Evolutionary conservation across 92 coral and sea anemone genomes (phyloP), one percentile per base, ranked within the genome.

Genomic region (Zoanthus sansibaricus): DNA sequence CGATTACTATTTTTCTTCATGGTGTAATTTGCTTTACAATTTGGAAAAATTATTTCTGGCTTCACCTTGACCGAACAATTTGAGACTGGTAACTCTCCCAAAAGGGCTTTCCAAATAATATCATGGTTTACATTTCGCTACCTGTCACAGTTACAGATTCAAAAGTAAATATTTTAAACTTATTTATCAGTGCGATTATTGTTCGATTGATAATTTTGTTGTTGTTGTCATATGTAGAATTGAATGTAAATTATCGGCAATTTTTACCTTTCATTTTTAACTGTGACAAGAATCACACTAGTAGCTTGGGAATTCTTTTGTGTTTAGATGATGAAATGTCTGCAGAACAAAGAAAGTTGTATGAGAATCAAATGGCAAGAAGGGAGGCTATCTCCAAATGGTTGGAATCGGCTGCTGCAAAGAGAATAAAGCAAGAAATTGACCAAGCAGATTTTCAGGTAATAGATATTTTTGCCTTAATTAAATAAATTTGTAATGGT

Each of bases 391-490:
- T 97, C 44, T 97, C 98, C 4, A 77, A 90, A 15, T 97, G 99
- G 99, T 76, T 97, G 32, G 90, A 94, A 51, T 87, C 86, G 54
- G 96, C 98, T 20, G 93, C 98, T 8, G 82, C 77, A 72, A 88
- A 83, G 44, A 91, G 83, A 62, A 94, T 97, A 18, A 87, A 90
- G 42, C 90, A 84, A 73, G 99, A 97, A 79, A 93, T 95, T 5
- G 98, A 97, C 58, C 66, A 83, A 32, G 93, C 94, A 11, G 92
- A 91, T 80, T 88, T 94, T 66, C 95, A 97, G 98, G 99, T 97
- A 86, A 44, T 18, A 75, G 5, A 32, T 71, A 45, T n/a, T 58
- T 44, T 59, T 79, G 6, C 33, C 0, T 11, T 47, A 12, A 10
- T 56, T 33, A n/a, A 7, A 21, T 20, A 25, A 25, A 25, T 25